Conservation (phyloP, 1,140 invertebrate species). For the Agrypnia vestita region DNA sequence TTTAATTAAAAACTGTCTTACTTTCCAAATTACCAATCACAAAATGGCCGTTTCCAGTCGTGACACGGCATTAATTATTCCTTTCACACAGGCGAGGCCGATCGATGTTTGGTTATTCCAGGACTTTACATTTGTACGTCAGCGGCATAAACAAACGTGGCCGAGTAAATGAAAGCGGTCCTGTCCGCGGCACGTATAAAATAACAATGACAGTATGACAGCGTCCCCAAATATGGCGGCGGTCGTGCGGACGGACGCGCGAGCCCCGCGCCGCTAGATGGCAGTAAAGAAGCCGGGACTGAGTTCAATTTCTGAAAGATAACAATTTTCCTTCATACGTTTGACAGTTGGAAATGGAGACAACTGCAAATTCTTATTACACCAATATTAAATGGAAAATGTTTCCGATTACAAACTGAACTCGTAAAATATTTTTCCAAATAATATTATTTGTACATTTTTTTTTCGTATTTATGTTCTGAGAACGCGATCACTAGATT, state of each 20-base stretch:
- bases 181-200: constrained; percentile 44
- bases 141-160: neutral
- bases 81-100: neutral
- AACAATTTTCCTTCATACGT: too few species aligned
- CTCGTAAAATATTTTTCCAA: too few species aligned
- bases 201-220: constrained; percentile 23
- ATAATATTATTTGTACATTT: too few species aligned
- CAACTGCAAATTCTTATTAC: too few species aligned
- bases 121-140: constrained; percentile 21
- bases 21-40: too few species aligned
- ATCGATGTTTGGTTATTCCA: constrained; percentile 7
- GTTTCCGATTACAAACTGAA: too few species aligned
- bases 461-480: too few species aligned
- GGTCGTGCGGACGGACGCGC: constrained; percentile 28
- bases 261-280: neutral
- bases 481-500: too few species aligned
- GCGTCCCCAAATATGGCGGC: constrained; percentile 40
- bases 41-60: neutral
- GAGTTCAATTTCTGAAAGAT: too few species aligned
- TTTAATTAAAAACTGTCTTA: too few species aligned
- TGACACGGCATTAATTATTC: constrained; percentile 6
- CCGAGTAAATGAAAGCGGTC: constrained; percentile 7
- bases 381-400: too few species aligned
- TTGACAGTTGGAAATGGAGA: too few species aligned
- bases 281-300: neutral